Evolutionary conservation across 2,888 invertebrate genomes (phyloP), one percentile per base, ranked within the genome.

Genomic region (Drosophila sordidula): DNA sequence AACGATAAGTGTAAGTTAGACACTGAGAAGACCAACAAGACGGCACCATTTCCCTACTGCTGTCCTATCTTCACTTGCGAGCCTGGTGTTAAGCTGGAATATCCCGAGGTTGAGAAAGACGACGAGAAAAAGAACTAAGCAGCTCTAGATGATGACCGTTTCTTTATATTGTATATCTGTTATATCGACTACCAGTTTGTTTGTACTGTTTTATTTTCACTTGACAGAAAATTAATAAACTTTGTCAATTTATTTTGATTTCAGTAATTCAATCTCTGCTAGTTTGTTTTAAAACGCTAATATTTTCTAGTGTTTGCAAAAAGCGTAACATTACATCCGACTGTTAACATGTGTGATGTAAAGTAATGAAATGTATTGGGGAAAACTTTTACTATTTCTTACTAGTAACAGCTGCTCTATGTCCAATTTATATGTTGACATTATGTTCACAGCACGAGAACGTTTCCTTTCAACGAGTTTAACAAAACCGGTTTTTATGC

Each of bases 1-100:
- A 97, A 97, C 92, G 95, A 96, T 74, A 97, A 97, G 91, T 97
- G 97, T 94, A 97, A 97, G 92, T 94, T 97, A 69, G 96, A 95
- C 82, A 94, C 94, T 72, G 97, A 97, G 6, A 96, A 96, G 92
- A 97, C 97, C 90, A 97, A 97, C 94, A 97, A 97, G 93, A 97
- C 97, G 8, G 97, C 97, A 1, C 93, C 95, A 1, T 98, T 97
- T 95, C 97, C 97, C 6, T 94, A 93, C 32, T 97, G 97, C 92
- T 98, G 97, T 91, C 97, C 97, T 1, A 93, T 93, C 73, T 97
- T 97, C 93, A 95, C 95, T 8, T 97, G 97, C 92, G 97, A 97
- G 90, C 95, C 95, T 18, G 97, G 97, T 42, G 96, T 95, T 55
- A 96, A 95, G 87, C 93, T 97, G 87, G 97, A 97, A 92, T 97